Base-by-base conservation (phyloP, 2,797 vertebrate genomes). In the Borostomias antarcticus region DNA sequence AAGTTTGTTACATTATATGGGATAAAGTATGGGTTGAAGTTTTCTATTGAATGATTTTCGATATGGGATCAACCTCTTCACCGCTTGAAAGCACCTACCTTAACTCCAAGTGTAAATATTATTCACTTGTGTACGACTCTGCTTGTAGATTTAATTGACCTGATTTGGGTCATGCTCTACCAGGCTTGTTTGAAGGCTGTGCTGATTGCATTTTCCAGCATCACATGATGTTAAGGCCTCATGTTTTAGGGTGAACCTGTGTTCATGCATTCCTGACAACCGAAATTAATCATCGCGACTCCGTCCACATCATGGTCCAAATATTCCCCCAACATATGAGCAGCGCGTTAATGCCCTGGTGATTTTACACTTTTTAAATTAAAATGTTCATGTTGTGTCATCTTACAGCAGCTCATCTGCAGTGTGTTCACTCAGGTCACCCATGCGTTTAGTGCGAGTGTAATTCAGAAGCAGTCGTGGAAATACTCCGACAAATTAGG, bases 181-280 rank as follows among this genome's bases (percentile, higher is more conserved):
- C 68, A 10, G 26, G 50, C 7, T 48, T 43, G 29, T 15, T 29
- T 51, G 69, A 74, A 19, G 66, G 48, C 70, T 66, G 66, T 47
- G 59, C 40, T 61, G 47, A 45, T 47, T 61, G 8, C 15, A 47
- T 62, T 48, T 62, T 63, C 61, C 61, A 28, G 48, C n/a, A 1
- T 25, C 2, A 2, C 57, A 5, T 40, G 51, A 62, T 28, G 37
- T 11, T 8, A 32, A 28, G 48, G 28, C 21, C 17, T 28, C 30
- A 56, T 26, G 43, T 68, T 62, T 9, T 0, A 37, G 60, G 56
- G 10, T 33, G 32, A 9, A 35, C 29, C 28, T 65, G 70, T 68
- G 37, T 66, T 68, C 56, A 69, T 69, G 52, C 64, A 37, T 58
- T 59, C 21, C 61, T 53, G 67, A 35, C 5, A 32, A 15, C 9